These are phyloP conservation scores for Periplaneta americana DNA, from an alignment of 1,140 invertebrate species.

Conservation along the genomic window DNA sequence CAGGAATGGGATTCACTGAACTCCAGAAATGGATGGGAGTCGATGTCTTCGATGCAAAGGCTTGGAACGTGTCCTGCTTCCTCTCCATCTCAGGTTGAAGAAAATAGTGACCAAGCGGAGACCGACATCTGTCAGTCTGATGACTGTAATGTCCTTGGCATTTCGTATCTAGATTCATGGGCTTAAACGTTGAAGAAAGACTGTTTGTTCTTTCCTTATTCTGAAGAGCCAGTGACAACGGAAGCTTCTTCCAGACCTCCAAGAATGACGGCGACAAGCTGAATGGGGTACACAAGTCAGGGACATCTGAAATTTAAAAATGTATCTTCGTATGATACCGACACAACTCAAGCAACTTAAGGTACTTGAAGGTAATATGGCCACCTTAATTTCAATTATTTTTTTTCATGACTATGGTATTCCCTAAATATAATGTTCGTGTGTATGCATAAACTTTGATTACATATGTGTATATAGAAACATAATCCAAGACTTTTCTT, in stretches of 20 bases:
- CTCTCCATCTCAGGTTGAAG: background rate
- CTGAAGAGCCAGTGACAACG: background rate
- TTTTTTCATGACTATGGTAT: too few species aligned
- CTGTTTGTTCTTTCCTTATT: background rate
- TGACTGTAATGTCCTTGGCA: background rate
- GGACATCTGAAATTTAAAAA: background rate
- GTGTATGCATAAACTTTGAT: too few species aligned
- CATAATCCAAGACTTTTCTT: too few species aligned
- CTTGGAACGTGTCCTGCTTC: background rate
- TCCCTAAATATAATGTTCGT: too few species aligned
- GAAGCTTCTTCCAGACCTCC: constrained; percentile 1
- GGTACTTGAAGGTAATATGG: too few species aligned
- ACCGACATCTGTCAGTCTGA: background rate
- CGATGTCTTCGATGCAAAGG: background rate
- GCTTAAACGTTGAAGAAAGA: background rate
- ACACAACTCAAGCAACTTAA: too few species aligned
- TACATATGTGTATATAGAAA: too few species aligned
- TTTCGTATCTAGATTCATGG: background rate
- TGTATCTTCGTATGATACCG: too few species aligned
- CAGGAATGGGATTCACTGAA: background rate
- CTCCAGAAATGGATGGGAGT: constrained; percentile 6
- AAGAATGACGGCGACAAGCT: background rate
- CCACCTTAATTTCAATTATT: too few species aligned
- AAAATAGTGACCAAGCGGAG: background rate
- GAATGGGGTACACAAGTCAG: background rate